Evolutionary conservation across 2,888 invertebrate species (phyloP), one percentile per base, ranked within the genome.

Genomic region (Drosophila prolongata): DNA sequence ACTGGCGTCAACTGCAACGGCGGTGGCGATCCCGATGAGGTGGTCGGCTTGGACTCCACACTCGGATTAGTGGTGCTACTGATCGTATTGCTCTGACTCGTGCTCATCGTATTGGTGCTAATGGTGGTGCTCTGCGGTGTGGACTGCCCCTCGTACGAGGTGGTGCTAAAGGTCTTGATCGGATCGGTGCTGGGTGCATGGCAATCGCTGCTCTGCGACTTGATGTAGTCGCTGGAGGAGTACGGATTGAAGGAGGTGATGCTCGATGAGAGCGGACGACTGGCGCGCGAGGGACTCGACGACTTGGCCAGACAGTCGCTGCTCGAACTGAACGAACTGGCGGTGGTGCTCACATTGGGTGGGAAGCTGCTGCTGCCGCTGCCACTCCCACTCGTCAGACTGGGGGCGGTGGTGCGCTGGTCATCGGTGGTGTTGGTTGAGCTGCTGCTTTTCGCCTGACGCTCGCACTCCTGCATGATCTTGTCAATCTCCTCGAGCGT

Each of bases 91-190:
- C 56, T 56, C 42, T 55, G 55, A n/a, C 55, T 43, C 40, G 62
- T 62, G 62, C 57, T 64, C n/a, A 61, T 46, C 30, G 43, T 67
- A 34, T 54, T 67, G 43, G 64, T 76, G 54, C 46, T 80, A 49
- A 38, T 77, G 42, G 49, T 74, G 16, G 60, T 76, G 59, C 59
- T 76, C 47, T 64, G 62, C 61, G 47, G 76, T 74, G 50, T 90
- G 75, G 92, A 91, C 74, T 87, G 86, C 61, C 90, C 92, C 71
- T 92, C 92, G 73, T 92, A 92, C 27, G 92, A 92, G 66, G 92
- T 92, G 72, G 92, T 92, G 90, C 92, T 92, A 77, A 91, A 91
- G 69, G 92, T 92, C 88, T 92, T 92, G 72, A 92, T 92, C 66
- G 91, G 91, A 89, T 92, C 92, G 40, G 92, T 92, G 90, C 92